Conservation (phyloP, 2,888 invertebrate genomes). For the Notodonta ziczac region DNA sequence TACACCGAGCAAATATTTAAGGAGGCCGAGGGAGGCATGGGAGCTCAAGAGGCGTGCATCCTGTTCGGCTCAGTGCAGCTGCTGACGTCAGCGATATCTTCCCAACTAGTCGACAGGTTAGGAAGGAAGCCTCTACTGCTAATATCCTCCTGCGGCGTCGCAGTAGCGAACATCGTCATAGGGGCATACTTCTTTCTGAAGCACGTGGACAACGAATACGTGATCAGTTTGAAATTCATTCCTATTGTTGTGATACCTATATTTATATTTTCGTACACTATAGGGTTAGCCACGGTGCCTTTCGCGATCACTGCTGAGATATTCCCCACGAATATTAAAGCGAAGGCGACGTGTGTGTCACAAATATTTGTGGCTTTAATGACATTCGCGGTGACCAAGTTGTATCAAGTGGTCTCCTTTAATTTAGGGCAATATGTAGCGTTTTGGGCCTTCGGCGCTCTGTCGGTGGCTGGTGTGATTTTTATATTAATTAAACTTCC, state of each 20-base stretch:
- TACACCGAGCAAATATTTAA: conserved; percentile 87
- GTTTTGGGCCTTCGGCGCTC: conserved; percentile 82
- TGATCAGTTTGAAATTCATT: conserved; percentile 79
- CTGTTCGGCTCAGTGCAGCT: conserved; percentile 82
- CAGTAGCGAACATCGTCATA: conserved; percentile 79
- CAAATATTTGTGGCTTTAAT: conserved; percentile 85
- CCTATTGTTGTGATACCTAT: conserved; percentile 84
- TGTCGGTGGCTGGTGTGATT: conserved; percentile 79
- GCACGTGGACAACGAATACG: conserved; percentile 69
- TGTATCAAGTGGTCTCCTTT: conserved; percentile 82
- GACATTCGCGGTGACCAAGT: conserved; percentile 85
- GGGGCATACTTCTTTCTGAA: conserved; percentile 84
- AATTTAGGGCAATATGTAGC: conserved; percentile 79
- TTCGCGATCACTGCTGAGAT: conserved; percentile 87
- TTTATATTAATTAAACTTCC: conserved; percentile 82
- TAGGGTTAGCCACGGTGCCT: conserved; percentile 86
- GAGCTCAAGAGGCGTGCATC: conserved; percentile 79
- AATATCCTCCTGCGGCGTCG: conserved; percentile 83
- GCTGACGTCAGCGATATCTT: conserved; percentile 82
- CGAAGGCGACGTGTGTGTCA: conserved; percentile 86
- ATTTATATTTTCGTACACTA: conserved; percentile 86
- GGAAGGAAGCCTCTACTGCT: conserved; percentile 86
- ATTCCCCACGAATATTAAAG: conserved; percentile 86
- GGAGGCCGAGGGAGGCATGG: conserved; percentile 75
- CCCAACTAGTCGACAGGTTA: conserved; percentile 84